A percentile compares a stretch with the other conserved stretches of the same genome.
Evolutionary conservation across 2,113 vertebrate genomes (phyloP).

Genomic region (Callaeas wilsoni): DNA sequence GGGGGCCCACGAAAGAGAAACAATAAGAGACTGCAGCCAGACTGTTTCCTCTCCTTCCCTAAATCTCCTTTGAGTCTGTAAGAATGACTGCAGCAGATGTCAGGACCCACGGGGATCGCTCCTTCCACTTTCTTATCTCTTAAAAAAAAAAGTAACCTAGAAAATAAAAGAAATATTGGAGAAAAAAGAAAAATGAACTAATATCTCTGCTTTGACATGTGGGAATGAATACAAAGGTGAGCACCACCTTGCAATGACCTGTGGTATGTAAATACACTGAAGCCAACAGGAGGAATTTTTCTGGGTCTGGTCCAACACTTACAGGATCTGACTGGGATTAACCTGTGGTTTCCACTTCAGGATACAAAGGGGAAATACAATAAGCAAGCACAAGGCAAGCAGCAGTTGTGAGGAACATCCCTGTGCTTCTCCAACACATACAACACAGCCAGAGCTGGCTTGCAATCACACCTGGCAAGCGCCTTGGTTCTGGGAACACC

Average conservation of each 20-base stretch:
- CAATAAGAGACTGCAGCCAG: conserved; percentile 30
- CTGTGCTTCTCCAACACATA: background rate
- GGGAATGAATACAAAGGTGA: conserved; percentile 53
- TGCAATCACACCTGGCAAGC: background rate
- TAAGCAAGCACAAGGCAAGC: background rate
- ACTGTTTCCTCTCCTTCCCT: conserved; percentile 24
- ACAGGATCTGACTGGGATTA: conserved; percentile 36
- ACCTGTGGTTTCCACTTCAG: conserved; percentile 23
- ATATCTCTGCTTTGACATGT: background rate
- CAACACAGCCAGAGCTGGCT: background rate
- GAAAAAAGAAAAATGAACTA: background rate
- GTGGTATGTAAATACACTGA: conserved; percentile 53
- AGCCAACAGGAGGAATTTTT: conserved; percentile 18
- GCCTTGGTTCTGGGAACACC: background rate
- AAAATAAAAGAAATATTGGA: background rate
- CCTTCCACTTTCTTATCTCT: conserved; percentile 18
- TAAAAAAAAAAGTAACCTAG: conserved; percentile 7
- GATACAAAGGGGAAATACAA: background rate
- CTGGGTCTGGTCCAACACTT: conserved; percentile 45
- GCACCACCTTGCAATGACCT: conserved; percentile 39
- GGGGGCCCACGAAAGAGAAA: conserved; percentile 27
- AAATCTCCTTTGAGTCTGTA: conserved; percentile 32
- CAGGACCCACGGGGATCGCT: conserved; percentile 16
- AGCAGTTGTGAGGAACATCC: background rate
- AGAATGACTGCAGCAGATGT: conserved; percentile 58